Evolutionary conservation across 2,888 invertebrate species (phyloP).

Genomic region (Archips xylosteana): DNA sequence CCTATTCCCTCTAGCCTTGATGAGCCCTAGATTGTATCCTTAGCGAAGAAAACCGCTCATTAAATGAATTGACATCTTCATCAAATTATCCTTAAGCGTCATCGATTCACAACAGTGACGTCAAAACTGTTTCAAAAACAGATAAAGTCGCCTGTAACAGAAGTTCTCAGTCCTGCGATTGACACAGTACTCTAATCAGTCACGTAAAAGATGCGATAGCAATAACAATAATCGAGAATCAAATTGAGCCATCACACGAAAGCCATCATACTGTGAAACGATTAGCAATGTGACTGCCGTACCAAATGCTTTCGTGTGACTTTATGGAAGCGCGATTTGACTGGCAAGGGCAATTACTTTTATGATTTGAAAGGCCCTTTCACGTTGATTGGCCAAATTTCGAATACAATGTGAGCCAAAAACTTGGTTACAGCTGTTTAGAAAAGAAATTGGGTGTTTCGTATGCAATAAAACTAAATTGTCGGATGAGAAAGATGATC

Average conservation of each 20-base stretch:
- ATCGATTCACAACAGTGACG: neutral
- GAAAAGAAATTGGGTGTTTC: neutral
- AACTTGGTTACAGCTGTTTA: neutral
- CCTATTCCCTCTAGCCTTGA: no score
- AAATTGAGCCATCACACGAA: constrained; percentile 1
- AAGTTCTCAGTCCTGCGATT: neutral
- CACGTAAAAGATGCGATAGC: neutral
- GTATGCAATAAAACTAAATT: neutral
- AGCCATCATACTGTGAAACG: neutral
- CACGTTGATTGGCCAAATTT: neutral
- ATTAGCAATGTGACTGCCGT: constrained; percentile 7
- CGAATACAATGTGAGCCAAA: neutral
- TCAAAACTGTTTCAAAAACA: neutral
- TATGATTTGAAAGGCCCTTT: constrained; percentile 20
- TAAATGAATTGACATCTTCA: no score
- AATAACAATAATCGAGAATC: neutral
- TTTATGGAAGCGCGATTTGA: neutral
- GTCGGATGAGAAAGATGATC: neutral
- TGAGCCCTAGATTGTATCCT: no score
- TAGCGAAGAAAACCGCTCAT: no score
- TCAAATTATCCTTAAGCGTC: no score
- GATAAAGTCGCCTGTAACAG: neutral
- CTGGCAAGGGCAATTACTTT: constrained; percentile 13
- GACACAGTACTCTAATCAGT: neutral
- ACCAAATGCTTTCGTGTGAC: constrained; percentile 16